phyloP scores from a whole-genome alignment of 1,140 invertebrate species.

The Zaprionus davidi region DNA sequence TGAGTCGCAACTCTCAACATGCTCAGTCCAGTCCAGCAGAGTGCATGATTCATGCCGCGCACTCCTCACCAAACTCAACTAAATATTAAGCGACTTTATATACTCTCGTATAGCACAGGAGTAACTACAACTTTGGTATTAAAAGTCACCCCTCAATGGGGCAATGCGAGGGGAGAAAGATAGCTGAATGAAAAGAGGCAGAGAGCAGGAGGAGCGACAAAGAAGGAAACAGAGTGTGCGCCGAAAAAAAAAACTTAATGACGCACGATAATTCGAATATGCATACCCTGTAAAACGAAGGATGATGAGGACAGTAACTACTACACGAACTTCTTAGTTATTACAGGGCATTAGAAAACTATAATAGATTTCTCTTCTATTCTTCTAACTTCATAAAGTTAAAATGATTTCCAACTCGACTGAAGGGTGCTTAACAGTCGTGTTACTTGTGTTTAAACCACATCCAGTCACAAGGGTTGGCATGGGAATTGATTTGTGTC shows the following conservation, averaged over 20 bases:
- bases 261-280: background rate
- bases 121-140: slow-evolving; percentile 5
- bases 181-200: background rate
- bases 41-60: slow-evolving; percentile 45
- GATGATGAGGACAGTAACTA: too few relatives aligned
- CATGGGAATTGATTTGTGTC: slow-evolving; percentile 32
- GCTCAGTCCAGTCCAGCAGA: slow-evolving; percentile 13
- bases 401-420: background rate
- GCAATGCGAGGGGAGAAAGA: slow-evolving; percentile 4
- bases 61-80: slow-evolving; percentile 43
- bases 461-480: background rate
- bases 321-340: too few relatives aligned
- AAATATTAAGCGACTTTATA: slow-evolving; percentile 48
- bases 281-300: background rate
- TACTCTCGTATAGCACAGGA: background rate
- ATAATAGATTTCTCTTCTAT: background rate
- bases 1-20: background rate
- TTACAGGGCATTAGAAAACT: background rate
- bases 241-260: background rate
- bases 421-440: background rate
- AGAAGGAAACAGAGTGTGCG: background rate
- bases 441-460: background rate
- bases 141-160: slow-evolving; percentile 18
- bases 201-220: background rate
- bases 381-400: background rate